phyloP scores from a whole-genome alignment of 1,140 invertebrate genomes.

The Pseudachorutes palmiensis region DNA sequence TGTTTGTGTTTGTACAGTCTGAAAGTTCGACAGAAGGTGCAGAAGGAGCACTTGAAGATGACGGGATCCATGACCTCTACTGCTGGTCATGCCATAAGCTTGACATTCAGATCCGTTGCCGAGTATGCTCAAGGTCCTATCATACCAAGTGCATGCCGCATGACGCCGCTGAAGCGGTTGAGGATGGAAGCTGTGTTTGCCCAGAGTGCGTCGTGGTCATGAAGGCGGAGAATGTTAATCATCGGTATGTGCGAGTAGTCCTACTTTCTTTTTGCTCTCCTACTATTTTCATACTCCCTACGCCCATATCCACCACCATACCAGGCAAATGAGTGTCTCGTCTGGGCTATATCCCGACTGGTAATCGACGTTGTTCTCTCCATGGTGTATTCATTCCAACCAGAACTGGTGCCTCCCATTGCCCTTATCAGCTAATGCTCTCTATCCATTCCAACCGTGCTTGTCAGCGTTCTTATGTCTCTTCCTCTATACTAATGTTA shows the following conservation, averaged over 20 bases:
- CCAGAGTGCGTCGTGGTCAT: conserved; percentile 73
- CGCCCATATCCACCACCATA: not conserved
- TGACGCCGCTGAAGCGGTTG: conserved; percentile 38
- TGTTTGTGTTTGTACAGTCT: too few species aligned
- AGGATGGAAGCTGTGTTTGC: conserved; percentile 67
- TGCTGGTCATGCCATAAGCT: conserved; percentile 82
- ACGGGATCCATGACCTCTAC: conserved; percentile 55
- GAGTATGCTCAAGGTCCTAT: conserved; percentile 73
- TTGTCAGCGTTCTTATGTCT: too few species aligned
- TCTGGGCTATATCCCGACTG: too few species aligned
- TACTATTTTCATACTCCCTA: not conserved
- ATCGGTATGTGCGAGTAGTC: conserved; percentile 1
- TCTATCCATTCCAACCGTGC: too few species aligned
- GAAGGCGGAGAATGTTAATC: conserved; percentile 60
- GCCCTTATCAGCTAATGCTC: too few species aligned
- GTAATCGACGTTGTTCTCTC: too few species aligned
- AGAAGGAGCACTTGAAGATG: not conserved
- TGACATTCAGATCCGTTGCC: conserved; percentile 58
- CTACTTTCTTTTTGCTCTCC: not conserved
- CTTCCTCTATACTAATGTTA: conserved; percentile 2
- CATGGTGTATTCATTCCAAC: too few species aligned
- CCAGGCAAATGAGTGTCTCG: too few species aligned
- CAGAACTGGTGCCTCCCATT: too few species aligned
- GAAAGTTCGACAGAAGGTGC: not conserved
- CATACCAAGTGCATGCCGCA: conserved; percentile 63